Evolutionary conservation across 2,888 invertebrate genomes (phyloP).

Genomic region (Cyclophora albipunctata): DNA sequence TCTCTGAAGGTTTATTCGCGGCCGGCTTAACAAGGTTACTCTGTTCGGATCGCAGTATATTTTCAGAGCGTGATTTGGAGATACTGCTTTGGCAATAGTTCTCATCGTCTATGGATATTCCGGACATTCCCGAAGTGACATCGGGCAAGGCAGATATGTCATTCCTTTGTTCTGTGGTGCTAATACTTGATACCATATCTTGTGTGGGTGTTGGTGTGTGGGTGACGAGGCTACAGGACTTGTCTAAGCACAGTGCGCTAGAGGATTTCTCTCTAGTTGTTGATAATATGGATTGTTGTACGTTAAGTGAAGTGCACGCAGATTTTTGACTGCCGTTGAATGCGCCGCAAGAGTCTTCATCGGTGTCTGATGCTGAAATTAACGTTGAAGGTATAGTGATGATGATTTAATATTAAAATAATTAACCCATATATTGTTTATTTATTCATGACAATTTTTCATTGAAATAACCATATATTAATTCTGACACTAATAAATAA

Average conservation of each 20-base stretch:
- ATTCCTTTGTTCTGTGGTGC: constrained; percentile 66
- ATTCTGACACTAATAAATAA: too few species aligned
- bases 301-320: constrained; percentile 62
- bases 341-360: constrained; percentile 67
- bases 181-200: constrained; percentile 71
- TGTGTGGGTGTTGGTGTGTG: constrained; percentile 71
- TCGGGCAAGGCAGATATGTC: constrained; percentile 64
- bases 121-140: constrained; percentile 67
- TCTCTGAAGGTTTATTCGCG: constrained; percentile 44
- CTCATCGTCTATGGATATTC: constrained; percentile 68
- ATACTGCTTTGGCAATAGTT: constrained; percentile 64
- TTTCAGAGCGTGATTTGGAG: constrained; percentile 68
- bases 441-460: too few species aligned
- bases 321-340: constrained; percentile 70
- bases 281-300: constrained; percentile 58
- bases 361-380: constrained; percentile 57
- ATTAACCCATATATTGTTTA: too few species aligned
- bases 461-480: too few species aligned
- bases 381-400: too few species aligned
- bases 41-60: constrained; percentile 64
- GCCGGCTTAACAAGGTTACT: constrained; percentile 40
- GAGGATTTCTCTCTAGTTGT: constrained; percentile 64
- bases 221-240: constrained; percentile 63
- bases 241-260: constrained; percentile 66
- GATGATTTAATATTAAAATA: too few species aligned